Evolutionary conservation across 2,888 invertebrate species (phyloP).

Genomic region (Campaea margaritaria): DNA sequence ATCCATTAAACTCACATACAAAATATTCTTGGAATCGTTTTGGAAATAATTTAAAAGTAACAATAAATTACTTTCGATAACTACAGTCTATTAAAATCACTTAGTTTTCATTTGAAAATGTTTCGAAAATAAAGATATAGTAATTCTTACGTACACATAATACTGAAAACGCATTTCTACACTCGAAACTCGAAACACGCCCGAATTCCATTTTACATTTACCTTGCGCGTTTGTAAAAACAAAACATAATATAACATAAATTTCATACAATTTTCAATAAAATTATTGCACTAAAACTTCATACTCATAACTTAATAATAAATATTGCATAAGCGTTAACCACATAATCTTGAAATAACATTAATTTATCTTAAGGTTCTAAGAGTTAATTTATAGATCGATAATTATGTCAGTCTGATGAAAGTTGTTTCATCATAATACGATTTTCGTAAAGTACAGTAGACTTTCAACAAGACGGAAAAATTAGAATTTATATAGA

Average conservation of each 20-base stretch:
- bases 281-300: constrained; percentile 83
- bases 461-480: constrained; percentile 65
- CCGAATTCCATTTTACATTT: constrained; percentile 61
- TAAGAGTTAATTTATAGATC: constrained; percentile 76
- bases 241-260: constrained; percentile 80
- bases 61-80: constrained; percentile 77
- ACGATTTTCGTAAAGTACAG: constrained; percentile 58
- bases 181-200: constrained; percentile 60
- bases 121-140: constrained; percentile 35
- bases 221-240: constrained; percentile 59
- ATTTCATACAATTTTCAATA: constrained; percentile 82
- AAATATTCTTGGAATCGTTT: constrained; percentile 73
- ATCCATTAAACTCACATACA: constrained; percentile 58
- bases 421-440: constrained; percentile 64
- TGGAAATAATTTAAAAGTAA: constrained; percentile 82
- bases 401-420: constrained; percentile 76
- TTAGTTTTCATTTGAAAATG: constrained; percentile 63
- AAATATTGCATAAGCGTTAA: constrained; percentile 83
- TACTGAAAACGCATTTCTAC: constrained; percentile 78
- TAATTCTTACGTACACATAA: constrained; percentile 78
- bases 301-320: constrained; percentile 81
- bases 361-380: constrained; percentile 71
- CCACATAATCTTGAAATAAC: constrained; percentile 73
- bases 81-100: constrained; percentile 81
- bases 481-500: constrained; percentile 42